phyloP scores from a whole-genome alignment of 2,888 invertebrate species.

The Lasiommata megera region DNA sequence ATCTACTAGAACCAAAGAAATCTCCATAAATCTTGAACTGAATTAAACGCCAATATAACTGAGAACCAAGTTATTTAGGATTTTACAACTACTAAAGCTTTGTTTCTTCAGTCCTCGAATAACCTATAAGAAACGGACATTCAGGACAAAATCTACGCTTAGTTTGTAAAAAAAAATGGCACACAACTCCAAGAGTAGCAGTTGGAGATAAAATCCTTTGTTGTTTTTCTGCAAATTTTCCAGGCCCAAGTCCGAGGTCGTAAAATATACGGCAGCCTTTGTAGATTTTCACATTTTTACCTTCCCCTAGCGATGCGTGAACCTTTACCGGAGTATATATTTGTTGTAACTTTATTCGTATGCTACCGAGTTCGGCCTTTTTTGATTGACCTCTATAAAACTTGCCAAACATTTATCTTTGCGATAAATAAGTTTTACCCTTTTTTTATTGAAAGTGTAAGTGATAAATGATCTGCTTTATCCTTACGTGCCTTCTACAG shows the following conservation, averaged over 20 bases:
- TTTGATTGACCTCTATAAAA: not conserved
- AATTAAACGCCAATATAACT: no score
- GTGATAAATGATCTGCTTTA: no score
- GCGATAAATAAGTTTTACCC: no score
- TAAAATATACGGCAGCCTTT: slow-evolving; percentile 2
- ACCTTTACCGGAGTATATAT: slow-evolving; percentile 1
- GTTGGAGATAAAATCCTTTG: slow-evolving; percentile 6
- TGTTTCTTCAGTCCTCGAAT: no score
- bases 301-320: not conserved
- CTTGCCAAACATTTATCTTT: not conserved
- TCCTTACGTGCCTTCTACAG: no score
- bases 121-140: no score
- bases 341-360: not conserved
- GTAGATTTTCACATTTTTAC: slow-evolving; percentile 1
- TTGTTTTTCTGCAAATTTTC: slow-evolving; percentile 4
- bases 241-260: not conserved
- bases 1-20: no score
- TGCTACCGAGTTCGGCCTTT: not conserved
- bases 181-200: not conserved
- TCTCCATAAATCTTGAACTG: no score
- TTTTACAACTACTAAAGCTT: no score
- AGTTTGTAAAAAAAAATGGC: not conserved
- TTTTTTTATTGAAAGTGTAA: no score
- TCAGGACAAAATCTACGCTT: not conserved
- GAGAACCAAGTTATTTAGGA: no score